Conservation (phyloP, 2,113 vertebrate genomes). For the Nycticorax nycticorax region DNA sequence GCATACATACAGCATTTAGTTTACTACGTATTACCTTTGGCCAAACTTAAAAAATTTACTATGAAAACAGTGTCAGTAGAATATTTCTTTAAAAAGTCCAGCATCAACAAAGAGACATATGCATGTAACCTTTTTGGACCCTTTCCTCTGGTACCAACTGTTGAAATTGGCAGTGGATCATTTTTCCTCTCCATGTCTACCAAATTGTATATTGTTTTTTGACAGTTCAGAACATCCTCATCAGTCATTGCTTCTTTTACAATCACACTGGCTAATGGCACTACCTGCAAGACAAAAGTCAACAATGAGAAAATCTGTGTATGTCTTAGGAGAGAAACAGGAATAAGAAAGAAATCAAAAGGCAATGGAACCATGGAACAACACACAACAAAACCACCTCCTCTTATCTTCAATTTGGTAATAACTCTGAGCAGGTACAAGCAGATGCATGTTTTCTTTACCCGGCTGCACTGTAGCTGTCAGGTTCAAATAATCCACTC, state of each 20-base stretch:
- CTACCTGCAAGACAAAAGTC: constrained; percentile 80
- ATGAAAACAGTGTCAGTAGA: background rate
- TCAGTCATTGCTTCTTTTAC: constrained; percentile 94
- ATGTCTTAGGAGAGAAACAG: background rate
- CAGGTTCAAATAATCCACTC: background rate
- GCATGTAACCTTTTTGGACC: constrained; percentile 90
- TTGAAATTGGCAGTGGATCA: constrained; percentile 96
- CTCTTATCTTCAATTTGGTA: background rate
- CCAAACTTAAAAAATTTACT: background rate
- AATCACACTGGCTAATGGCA: constrained; percentile 94
- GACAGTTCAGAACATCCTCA: constrained; percentile 95
- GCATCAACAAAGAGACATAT: background rate
- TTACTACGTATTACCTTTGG: background rate
- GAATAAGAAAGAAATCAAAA: background rate
- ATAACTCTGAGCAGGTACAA: background rate
- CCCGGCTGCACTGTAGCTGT: background rate
- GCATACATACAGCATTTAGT: fast-evolving
- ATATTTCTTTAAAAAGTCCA: background rate
- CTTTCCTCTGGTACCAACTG: constrained; percentile 96
- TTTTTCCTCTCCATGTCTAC: constrained; percentile 99
- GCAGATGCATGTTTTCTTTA: background rate
- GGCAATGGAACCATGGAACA: background rate
- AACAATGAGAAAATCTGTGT: background rate
- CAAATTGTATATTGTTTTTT: constrained; percentile 96
- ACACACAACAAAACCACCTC: background rate